Base-by-base conservation (phyloP, 2,888 invertebrate genomes). In the Aphidius colemani region DNA sequence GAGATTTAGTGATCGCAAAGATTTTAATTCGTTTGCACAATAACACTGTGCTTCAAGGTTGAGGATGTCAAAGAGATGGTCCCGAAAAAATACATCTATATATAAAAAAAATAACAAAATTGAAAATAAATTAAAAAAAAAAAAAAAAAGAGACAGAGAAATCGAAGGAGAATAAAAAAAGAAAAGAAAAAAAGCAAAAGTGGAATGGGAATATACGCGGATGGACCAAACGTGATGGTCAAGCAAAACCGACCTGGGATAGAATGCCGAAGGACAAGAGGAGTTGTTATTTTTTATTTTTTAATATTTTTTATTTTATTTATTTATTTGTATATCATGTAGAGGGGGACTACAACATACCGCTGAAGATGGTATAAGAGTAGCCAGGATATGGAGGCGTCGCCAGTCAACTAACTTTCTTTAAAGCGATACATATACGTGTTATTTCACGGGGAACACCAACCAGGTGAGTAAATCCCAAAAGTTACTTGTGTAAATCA, bases 361-460 rank as follows among this genome's bases (percentile, higher is more conserved):
- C 64, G 65, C 67, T 61, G 71, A 73, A 73, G 74, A 75, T 77
- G 77, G 76, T 82, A 82, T 81, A 82, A 82, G 81, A 82, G 81
- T 73, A 78, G 80, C 75, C 78, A 77, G 76, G 73, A 79, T 76
- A 78, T 78, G 77, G 77, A 78, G 77, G 77, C 78, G 77, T 77
- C 77, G 77, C 72, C 81, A 82, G 82, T 82, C 79, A 79, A 79
- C 79, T 80, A 77, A 79, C 79, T 82, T 80, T 78, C 79, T 76
- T 79, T 78, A 74, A 72, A 74, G 74, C 71, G 74, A 68, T 67
- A 66, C 62, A 67, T 30, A 5, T 61, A 67, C 69, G 69, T 67
- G 68, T 69, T 59, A 65, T 65, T 67, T 61, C 65, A 67, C 64
- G 61, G 59, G 65, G 45, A 53, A 65, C 65, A 62, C 65, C 65